A percentile compares a stretch with the other conserved stretches of the same genome.
Evolutionary conservation across 2,113 vertebrate species (phyloP).

Genomic region (Phyllopteryx taeniolatus): DNA sequence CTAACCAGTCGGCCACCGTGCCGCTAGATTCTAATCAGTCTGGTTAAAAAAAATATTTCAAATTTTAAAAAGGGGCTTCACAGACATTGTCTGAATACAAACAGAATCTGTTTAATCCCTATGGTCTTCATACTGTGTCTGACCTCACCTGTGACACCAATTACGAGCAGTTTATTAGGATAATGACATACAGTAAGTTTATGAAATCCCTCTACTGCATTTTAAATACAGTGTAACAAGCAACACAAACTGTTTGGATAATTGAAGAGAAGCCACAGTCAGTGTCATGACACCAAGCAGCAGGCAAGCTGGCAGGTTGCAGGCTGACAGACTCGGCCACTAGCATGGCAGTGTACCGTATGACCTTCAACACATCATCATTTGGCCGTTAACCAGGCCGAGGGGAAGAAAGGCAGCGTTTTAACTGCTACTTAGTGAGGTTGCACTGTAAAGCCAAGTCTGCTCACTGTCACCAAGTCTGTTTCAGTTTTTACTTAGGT

Average conservation of each 20-base stretch:
- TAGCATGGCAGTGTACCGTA: constrained; percentile 20
- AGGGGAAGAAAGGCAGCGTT: constrained; percentile 13
- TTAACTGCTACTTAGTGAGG: constrained; percentile 48
- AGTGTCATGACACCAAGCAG: constrained; percentile 41
- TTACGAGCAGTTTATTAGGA: constrained; percentile 20
- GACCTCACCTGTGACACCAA: constrained; percentile 16
- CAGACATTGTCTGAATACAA: background rate
- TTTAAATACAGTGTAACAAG: background rate
- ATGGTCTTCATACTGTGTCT: constrained; percentile 3
- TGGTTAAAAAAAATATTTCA: no score
- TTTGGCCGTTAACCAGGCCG: constrained; percentile 51
- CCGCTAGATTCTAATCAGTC: no score
- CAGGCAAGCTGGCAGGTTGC: constrained; percentile 23
- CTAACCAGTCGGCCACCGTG: no score
- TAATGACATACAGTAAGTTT: constrained; percentile 42
- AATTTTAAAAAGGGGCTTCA: no score
- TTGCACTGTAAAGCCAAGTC: constrained; percentile 21
- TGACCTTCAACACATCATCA: constrained; percentile 55
- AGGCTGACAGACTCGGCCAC: constrained; percentile 16
- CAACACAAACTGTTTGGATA: background rate
- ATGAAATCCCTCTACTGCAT: constrained; percentile 18
- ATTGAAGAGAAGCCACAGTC: constrained; percentile 14
- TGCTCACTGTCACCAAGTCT: constrained; percentile 10
- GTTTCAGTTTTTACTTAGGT: background rate
- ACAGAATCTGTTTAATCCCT: background rate